Evolutionary conservation across 2,113 vertebrate species (phyloP), one percentile per base, ranked within the genome.

Genomic region (Macaca nemestrina): DNA sequence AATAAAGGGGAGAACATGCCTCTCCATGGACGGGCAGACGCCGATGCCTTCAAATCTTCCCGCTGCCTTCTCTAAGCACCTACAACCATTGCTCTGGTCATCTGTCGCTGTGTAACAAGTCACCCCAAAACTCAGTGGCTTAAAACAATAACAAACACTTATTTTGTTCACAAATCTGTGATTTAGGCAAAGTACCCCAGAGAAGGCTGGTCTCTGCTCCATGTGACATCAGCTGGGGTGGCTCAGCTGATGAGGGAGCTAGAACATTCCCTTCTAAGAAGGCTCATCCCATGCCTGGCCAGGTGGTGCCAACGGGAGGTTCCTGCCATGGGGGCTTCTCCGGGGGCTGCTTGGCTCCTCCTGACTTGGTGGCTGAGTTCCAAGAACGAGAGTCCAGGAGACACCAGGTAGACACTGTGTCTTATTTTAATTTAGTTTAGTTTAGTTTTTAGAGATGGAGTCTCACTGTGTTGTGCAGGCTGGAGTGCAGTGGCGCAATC

Each of bases 181-280:
- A 6, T 8, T 18, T 8, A 6, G 20, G 75, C 40, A 10, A 61
- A 0, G 9, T 3, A 12, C 9, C 0, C 3, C 27, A 10, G 12
- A 13, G 48, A 59, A 12, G 75, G 48, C 32, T 50, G 35, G 2
- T 3, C n/a, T 9, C 81, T 55, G 64, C 38, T 45, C 72, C 45
- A 11, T 1, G 11, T 1, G 61, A 12, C 3, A 2, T 9, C 52
- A 48, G 95, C 57, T 5, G 40, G 10, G 5, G 35, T 0, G 9
- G 40, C 48, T 55, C 8, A 2, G n/a, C 32, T 1, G 13, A 23
- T 2, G 3, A 55, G 80, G 64, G 72, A 7, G 5, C 59, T 4
- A 40, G 32, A 35, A 13, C 20, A 7, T 27, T 50, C 45, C 40
- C 61, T 25, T 25, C 4, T 3, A 22, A 5, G n/a, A 18, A 10